Base-by-base conservation (phyloP, 2,797 vertebrate genomes). In the Falco berigora region DNA sequence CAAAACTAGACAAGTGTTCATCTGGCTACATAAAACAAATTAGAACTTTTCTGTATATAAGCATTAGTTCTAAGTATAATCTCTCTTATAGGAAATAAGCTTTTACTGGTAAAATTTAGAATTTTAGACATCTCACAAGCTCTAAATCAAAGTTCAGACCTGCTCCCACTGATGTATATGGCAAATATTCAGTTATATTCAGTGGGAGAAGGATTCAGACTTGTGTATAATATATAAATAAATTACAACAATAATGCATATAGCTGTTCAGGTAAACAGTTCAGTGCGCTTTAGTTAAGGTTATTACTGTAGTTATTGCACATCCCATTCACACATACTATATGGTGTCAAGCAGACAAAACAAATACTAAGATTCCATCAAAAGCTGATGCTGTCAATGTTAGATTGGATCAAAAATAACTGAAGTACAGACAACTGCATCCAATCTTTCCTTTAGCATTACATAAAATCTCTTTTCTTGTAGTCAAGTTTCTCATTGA, bases 271-370 rank as follows among this genome's bases (percentile, higher is more conserved):
- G 87, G 81, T 95, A 96, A 98, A 98, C 97, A 98, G 84, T 97
- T 97, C 96, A 96, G 95, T 97, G 96, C 94, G 77, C 94, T 97
- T 96, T 80, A 96, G 90, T 93, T 97, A 96, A 95, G 90, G 66
- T 96, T 96, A 97, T 97, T 97, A 97, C 94, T 97, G 91, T 95
- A 97, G 89, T 97, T 98, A 98, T 98, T 98, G 98, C 98, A 98
- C 98, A 98, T 97, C 97, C 97, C 97, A 98, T 97, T 97, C 94
- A 97, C 96, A 97, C 95, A 96, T 92, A 97, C 68, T 96, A 94
- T 94, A 97, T 72, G 90, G 75, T 95, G 93, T 96, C 96, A 97
- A 94, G 96, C 94, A 97, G 96, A 98, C 92, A 87, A 92, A 97
- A 94, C 91, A 82, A 92, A 92, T 94, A 89, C 94, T 97, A 96